Percentiles rank a stretch among this genome's conserved stretches.
Evolutionary conservation across 2,113 vertebrate genomes (phyloP).

Genomic region (Entomyzon cyanotis): DNA sequence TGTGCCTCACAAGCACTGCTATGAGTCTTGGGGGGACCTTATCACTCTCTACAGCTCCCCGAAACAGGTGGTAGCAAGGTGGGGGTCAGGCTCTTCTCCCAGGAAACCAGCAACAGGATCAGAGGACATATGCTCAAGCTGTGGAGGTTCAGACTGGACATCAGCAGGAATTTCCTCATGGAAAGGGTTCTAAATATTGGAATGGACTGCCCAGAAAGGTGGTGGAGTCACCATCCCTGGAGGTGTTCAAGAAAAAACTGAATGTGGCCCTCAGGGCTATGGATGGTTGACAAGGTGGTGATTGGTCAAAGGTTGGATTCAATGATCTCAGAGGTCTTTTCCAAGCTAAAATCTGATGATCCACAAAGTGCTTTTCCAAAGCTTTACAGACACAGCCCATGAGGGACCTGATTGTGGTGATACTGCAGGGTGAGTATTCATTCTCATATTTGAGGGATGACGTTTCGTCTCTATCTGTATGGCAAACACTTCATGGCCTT

Average conservation of each 20-base stretch:
- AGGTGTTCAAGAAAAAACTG: background rate
- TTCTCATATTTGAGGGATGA: background rate
- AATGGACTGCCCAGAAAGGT: background rate
- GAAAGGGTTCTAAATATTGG: background rate
- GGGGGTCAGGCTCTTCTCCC: background rate
- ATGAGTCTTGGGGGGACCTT: background rate
- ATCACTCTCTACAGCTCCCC: background rate
- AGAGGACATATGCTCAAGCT: background rate
- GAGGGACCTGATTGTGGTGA: background rate
- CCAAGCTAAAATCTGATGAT: background rate
- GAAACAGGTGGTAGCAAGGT: background rate
- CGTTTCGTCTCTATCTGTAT: background rate
- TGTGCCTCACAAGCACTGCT: background rate
- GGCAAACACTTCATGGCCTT: background rate
- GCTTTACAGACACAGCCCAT: rapidly evolving
- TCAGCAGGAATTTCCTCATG: background rate
- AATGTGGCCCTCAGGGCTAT: background rate
- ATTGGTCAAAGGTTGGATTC: background rate
- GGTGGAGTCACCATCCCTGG: background rate
- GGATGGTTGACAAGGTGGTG: background rate
- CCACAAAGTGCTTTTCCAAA: background rate
- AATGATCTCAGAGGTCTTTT: background rate
- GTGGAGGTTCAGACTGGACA: background rate
- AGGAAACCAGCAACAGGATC: background rate
- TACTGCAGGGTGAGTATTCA: background rate